Evolutionary conservation across 2,888 invertebrate genomes (phyloP), one percentile per base, ranked within the genome.

Genomic region (Drosophila siamana): DNA sequence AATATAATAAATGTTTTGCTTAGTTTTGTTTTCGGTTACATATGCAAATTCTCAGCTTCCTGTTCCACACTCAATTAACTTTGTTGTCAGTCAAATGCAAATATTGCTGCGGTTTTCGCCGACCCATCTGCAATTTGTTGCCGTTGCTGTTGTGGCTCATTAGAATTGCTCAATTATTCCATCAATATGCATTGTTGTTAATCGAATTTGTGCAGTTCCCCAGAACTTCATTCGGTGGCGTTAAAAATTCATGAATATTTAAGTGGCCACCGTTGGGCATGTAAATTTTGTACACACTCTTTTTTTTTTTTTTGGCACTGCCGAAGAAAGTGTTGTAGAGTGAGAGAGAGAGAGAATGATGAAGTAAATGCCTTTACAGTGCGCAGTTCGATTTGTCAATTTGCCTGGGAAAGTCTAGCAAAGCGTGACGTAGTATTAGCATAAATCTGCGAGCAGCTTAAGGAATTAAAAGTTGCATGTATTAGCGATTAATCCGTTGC

Each of bases 131-230:
- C 87, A 87, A 87, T 87, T 89, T 88, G 87, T 84, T 28, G 28
- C 28, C 9, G 9, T 9, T 80, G 66, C 62, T 63, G 60, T 74
- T 87, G 85, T 76, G 82, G 78, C 78, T 88, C 79, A 89, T 89
- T 90, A 89, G 84, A 88, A 87, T 80, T 89, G 87, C 81, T 90
- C 89, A 89, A 89, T 90, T 91, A 91, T 90, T 90, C 90, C 89
- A 90, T 90, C 89, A 90, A 89, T 89, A 90, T 84, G 80, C 80
- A 81, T 78, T 78, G 86, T 81, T 71, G 83, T 84, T 81, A 81
- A 89, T 88, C 86, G 82, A 87, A 84, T 86, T 87, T 69, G 50
- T 57, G 65, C 68, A 48, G 69, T 64, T 57, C 55, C 54, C 51
- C 52, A 41, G 52, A 41, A 55, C 55, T 52, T 16, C 19, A 7